phyloP scores from a whole-genome alignment of 2,113 vertebrate species.

The Syngnathoides biaculeatus region DNA sequence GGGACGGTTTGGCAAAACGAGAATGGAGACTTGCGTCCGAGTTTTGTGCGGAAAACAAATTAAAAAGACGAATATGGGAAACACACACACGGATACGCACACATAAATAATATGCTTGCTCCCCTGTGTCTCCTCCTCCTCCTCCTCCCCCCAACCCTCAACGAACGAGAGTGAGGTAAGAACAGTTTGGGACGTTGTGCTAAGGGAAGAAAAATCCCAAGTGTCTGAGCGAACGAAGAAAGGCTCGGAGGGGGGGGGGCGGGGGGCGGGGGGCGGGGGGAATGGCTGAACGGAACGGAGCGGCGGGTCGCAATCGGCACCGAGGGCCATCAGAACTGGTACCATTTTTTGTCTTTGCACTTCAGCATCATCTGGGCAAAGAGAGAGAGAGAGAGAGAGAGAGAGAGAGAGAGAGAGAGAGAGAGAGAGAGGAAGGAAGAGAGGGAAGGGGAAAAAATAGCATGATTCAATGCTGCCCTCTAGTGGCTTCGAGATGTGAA shows the following conservation, averaged over 20 bases:
- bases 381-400: constrained; percentile 2
- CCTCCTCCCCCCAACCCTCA: too few species aligned
- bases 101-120: constrained; percentile 59
- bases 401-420: too few species aligned
- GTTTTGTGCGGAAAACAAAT: constrained; percentile 49
- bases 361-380: constrained; percentile 94
- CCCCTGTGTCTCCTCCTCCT: constrained; percentile 76
- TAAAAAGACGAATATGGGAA: constrained; percentile 47
- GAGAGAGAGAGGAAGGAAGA: too few species aligned
- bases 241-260: constrained; percentile 66
- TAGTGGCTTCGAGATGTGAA: constrained; percentile 17
- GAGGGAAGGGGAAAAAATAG: too few species aligned
- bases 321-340: constrained; percentile 88
- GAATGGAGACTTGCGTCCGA: constrained; percentile 69
- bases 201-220: constrained; percentile 79
- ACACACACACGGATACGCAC: constrained; percentile 48
- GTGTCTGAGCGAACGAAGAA: constrained; percentile 68
- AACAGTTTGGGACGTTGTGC: constrained; percentile 88
- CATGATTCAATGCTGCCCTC: constrained; percentile 21
- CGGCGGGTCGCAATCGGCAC: constrained; percentile 52
- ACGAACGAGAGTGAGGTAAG: constrained; percentile 78
- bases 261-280: too few species aligned
- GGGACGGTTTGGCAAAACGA: constrained; percentile 78
- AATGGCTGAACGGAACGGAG: constrained; percentile 55
- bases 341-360: constrained; percentile 99